A percentile compares a stretch with the other conserved stretches of the same genome.
These are phyloP conservation scores for Euwallacea fornicatus DNA, from an alignment of 1,140 invertebrate species.

Conservation along the genomic window DNA sequence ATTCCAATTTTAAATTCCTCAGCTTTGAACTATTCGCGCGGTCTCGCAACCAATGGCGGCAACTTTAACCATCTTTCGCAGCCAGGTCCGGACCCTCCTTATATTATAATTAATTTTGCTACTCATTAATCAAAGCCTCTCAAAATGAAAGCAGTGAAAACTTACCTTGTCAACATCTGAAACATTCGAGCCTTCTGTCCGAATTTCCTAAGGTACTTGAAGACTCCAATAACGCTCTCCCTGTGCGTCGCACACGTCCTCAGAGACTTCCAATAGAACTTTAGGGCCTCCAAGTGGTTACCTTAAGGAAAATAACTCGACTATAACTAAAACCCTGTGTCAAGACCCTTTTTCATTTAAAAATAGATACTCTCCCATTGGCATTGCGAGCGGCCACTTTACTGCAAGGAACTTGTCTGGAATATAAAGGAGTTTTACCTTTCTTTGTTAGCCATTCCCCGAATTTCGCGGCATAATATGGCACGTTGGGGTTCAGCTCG, in stretches of 20 bases:
- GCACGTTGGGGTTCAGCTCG: constrained; percentile 63
- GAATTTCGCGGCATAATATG: constrained; percentile 68
- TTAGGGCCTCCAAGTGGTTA: constrained; percentile 55
- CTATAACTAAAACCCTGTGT: background rate
- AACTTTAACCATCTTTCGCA: no score
- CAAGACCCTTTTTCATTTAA: background rate
- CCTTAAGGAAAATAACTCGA: constrained; percentile 48
- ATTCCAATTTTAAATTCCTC: no score
- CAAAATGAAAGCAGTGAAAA: background rate
- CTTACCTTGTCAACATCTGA: constrained; percentile 65
- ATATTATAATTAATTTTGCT: no score
- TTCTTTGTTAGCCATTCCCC: constrained; percentile 67
- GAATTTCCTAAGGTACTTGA: constrained; percentile 60
- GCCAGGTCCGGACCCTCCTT: no score
- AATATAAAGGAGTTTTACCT: constrained; percentile 55
- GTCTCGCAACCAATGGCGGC: no score
- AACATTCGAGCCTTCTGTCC: constrained; percentile 66
- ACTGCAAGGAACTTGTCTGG: background rate
- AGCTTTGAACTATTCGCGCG: no score
- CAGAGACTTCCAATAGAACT: constrained; percentile 64
- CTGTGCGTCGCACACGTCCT: constrained; percentile 56
- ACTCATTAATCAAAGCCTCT: background rate
- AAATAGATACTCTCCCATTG: no score
- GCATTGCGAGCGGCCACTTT: no score
- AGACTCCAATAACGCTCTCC: constrained; percentile 60